A percentile compares a stretch with the other conserved stretches of the same genome.
Evolutionary conservation across 2,797 vertebrate genomes (phyloP).

Genomic region (Acanthopagrus latus): DNA sequence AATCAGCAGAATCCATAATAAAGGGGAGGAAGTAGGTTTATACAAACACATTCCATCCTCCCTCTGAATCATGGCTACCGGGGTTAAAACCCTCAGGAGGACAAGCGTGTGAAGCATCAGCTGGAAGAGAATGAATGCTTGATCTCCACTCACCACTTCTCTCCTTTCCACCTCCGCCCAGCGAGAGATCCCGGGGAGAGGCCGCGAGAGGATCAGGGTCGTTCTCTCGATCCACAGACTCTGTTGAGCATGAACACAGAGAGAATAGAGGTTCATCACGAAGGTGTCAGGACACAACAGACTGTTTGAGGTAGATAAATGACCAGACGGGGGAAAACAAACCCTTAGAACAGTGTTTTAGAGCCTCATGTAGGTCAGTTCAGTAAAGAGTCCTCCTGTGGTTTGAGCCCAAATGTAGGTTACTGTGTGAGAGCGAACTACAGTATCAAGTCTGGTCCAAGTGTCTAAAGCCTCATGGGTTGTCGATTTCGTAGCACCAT

Average conservation of each 20-base stretch:
- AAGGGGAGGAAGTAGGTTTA: not conserved
- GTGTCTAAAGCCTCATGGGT: conserved; percentile 24
- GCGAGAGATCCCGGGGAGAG: conserved; percentile 96
- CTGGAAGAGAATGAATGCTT: conserved; percentile 5
- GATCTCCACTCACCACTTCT: conserved; percentile 92
- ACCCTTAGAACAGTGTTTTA: not conserved
- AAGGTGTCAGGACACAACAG: not conserved
- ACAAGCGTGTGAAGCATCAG: not conserved
- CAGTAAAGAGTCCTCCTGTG: conserved; percentile 24
- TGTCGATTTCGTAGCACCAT: not conserved
- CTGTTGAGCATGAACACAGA: conserved; percentile 63
- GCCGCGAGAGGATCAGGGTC: conserved; percentile 95
- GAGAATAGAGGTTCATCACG: conserved; percentile 29
- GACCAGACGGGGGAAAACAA: conserved; percentile 5
- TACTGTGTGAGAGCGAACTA: conserved; percentile 56
- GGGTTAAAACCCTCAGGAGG: not conserved
- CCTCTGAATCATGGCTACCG: not conserved
- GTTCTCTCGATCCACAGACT: conserved; percentile 97
- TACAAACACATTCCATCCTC: conserved; percentile 4
- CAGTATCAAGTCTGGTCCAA: conserved; percentile 37
- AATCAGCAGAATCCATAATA: not conserved
- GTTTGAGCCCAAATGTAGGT: conserved; percentile 59
- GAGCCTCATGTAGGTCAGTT: conserved; percentile 37
- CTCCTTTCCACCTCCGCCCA: conserved; percentile 99
- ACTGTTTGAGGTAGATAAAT: conserved; percentile 19